phyloP scores from a whole-genome alignment of 2,797 vertebrate species.

The Carapus acus region DNA sequence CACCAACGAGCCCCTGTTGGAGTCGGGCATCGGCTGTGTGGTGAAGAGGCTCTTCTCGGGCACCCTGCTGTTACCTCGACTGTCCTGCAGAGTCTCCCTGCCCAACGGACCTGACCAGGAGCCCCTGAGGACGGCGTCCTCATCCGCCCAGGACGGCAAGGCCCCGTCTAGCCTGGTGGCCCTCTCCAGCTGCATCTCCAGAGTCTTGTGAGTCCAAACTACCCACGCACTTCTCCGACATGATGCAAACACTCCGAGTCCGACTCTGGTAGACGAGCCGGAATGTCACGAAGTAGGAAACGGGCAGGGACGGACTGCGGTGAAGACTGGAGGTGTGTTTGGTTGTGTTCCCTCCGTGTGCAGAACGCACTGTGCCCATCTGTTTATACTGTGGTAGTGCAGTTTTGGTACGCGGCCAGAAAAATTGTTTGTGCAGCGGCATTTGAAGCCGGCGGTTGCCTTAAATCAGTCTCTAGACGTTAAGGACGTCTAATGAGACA shows the following conservation, averaged over 20 bases:
- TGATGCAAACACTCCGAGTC: too few relatives aligned
- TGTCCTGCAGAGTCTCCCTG: slow-evolving; percentile 56
- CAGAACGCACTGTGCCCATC: slow-evolving; percentile 39
- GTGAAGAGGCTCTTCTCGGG: slow-evolving; percentile 75
- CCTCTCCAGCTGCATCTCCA: slow-evolving; percentile 50
- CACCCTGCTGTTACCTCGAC: slow-evolving; percentile 69
- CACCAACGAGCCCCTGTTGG: slow-evolving; percentile 17
- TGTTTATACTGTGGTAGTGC: slow-evolving; percentile 44
- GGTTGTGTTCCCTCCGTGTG: slow-evolving; percentile 16
- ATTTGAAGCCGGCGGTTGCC: slow-evolving; percentile 15
- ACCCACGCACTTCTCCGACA: too few relatives aligned
- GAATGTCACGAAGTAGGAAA: too few relatives aligned
- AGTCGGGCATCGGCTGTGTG: slow-evolving; percentile 31
- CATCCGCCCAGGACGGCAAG: slow-evolving; percentile 52
- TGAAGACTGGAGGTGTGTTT: slow-evolving; percentile 30
- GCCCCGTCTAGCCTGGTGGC: slow-evolving; percentile 62
- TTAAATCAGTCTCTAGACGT: slow-evolving; percentile 5
- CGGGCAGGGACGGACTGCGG: not conserved
- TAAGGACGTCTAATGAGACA: not conserved
- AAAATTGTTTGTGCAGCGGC: slow-evolving; percentile 27
- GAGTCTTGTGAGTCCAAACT: slow-evolving; percentile 47
- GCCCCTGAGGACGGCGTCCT: slow-evolving; percentile 9
- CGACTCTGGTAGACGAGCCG: too few relatives aligned
- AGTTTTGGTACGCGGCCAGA: slow-evolving; percentile 44
- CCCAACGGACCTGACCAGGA: slow-evolving; percentile 43